Percentiles rank a stretch among this genome's conserved stretches.
phyloP scores from a whole-genome alignment of 1,140 invertebrate genomes.

The Choristoneura fumiferana region DNA sequence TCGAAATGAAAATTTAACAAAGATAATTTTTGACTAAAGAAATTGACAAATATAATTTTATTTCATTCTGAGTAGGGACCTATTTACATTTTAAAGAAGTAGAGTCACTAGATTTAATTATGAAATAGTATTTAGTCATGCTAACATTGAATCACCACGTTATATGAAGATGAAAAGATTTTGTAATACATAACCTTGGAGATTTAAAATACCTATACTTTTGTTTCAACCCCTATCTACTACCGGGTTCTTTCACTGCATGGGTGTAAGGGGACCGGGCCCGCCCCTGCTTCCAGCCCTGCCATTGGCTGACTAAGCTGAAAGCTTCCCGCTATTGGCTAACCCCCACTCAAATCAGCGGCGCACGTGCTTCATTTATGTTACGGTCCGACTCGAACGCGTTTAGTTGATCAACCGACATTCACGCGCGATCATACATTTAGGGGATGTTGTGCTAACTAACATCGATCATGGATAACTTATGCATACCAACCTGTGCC shows the following conservation, averaged over 20 bases:
- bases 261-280: conserved; percentile 46
- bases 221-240: conserved; percentile 10
- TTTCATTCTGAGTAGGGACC: too few relatives aligned
- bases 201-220: conserved; percentile 43
- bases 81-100: too few relatives aligned
- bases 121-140: too few relatives aligned
- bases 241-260: conserved; percentile 10
- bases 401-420: conserved; percentile 70
- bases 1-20: too few relatives aligned
- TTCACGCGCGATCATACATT: conserved; percentile 61
- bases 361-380: conserved; percentile 66
- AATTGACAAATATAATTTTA: too few relatives aligned
- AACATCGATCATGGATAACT: conserved; percentile 57
- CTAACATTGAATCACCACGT: too few relatives aligned
- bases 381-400: conserved; percentile 62
- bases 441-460: conserved; percentile 63
- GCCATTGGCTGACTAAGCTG: conserved; percentile 45
- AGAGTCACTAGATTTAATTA: too few relatives aligned
- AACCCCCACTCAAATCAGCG: conserved; percentile 43
- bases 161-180: too few relatives aligned
- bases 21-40: too few relatives aligned
- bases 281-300: conserved; percentile 35
- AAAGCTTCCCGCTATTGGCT: conserved; percentile 52
- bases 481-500: conserved; percentile 58
- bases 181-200: too few relatives aligned